These are phyloP conservation scores for Loripinus fragilis DNA, from an alignment of 2,888 invertebrate genomes.

Conservation along the genomic window DNA sequence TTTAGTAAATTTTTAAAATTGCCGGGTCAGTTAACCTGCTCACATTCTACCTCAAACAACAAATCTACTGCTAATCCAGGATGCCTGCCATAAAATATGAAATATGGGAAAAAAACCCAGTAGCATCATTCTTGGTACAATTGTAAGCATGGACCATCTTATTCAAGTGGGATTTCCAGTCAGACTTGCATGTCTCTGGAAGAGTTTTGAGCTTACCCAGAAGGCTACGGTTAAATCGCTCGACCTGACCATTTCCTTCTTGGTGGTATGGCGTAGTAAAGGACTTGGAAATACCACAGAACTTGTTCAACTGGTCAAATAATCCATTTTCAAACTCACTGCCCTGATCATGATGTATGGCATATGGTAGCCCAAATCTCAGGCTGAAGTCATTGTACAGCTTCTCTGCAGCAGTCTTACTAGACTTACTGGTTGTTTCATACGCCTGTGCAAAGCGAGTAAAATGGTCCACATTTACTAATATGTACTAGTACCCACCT, in stretches of 20 bases:
- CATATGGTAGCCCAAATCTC: constrained; percentile 22
- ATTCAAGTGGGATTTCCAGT: constrained; percentile 32
- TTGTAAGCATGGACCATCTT: constrained; percentile 35
- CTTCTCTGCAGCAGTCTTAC: constrained; percentile 28
- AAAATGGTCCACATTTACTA: constrained; percentile 34
- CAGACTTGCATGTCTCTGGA: constrained; percentile 17
- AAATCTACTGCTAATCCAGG: constrained; percentile 30
- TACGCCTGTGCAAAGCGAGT: constrained; percentile 32
- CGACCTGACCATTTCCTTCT: too few relatives aligned
- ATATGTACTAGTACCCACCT: constrained; percentile 29
- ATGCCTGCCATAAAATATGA: constrained; percentile 21
- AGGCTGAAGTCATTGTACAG: constrained; percentile 32
- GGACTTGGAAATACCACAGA: constrained; percentile 26
- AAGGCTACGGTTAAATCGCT: too few relatives aligned
- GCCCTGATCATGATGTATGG: constrained; percentile 36
- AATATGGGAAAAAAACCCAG: constrained; percentile 25
- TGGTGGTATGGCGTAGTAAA: constrained; percentile 35
- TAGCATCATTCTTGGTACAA: constrained; percentile 27
- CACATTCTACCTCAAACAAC: background rate
- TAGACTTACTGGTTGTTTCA: constrained; percentile 31
- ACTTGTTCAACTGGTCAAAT: constrained; percentile 1
- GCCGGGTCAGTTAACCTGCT: too few relatives aligned
- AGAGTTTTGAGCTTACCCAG: constrained; percentile 31
- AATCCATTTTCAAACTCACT: constrained; percentile 32
- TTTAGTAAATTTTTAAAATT: too few relatives aligned